Evolutionary conservation across 2,113 vertebrate genomes (phyloP).

Genomic region (Perca fluviatilis): DNA sequence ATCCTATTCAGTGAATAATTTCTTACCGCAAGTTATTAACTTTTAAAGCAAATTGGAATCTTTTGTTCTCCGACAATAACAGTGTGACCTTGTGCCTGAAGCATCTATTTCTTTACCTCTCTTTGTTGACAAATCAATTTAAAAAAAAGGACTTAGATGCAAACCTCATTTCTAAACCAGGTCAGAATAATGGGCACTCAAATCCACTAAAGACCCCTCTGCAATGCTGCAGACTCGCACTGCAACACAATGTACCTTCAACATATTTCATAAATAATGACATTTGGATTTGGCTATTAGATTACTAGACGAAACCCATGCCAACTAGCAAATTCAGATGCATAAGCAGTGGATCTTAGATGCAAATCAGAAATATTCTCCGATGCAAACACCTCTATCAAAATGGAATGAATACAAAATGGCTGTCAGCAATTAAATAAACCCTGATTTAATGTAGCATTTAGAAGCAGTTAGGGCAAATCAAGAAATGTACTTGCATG

Average conservation of each 20-base stretch:
- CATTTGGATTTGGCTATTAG: slow-evolving; percentile 24
- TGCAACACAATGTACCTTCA: background rate
- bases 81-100: slow-evolving; percentile 54
- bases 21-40: slow-evolving; percentile 7
- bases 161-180: slow-evolving; percentile 1
- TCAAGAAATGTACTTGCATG: slow-evolving; percentile 15
- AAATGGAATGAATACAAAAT: slow-evolving; percentile 69
- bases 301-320: slow-evolving; percentile 19
- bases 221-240: background rate
- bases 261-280: slow-evolving; percentile 14
- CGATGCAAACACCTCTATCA: slow-evolving; percentile 43
- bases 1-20: slow-evolving; percentile 29
- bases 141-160: background rate
- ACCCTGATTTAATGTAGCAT: slow-evolving; percentile 45
- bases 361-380: slow-evolving; percentile 50
- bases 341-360: slow-evolving; percentile 25
- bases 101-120: slow-evolving; percentile 6
- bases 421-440: slow-evolving; percentile 64
- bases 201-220: background rate
- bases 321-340: slow-evolving; percentile 18
- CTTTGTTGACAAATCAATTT: slow-evolving; percentile 13
- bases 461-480: slow-evolving; percentile 45
- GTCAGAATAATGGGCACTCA: slow-evolving; percentile 23
- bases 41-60: slow-evolving; percentile 35
- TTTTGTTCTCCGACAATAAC: slow-evolving; percentile 65